A percentile compares a stretch with the other conserved stretches of the same genome.
These are phyloP conservation scores for Neostethus bicornis DNA, from an alignment of 2,797 vertebrate genomes.

Conservation along the genomic window DNA sequence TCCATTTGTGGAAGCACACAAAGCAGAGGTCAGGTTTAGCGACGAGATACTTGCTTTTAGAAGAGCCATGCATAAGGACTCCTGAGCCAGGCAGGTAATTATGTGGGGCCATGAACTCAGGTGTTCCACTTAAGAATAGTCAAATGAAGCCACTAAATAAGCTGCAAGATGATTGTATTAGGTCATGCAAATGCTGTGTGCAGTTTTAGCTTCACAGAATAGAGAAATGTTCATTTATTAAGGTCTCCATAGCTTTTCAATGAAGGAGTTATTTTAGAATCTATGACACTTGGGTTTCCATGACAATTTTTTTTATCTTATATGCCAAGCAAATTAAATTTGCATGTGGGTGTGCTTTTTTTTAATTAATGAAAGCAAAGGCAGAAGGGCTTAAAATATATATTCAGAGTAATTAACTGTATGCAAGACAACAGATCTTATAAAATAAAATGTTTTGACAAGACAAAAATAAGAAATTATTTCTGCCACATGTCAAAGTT, in stretches of 20 bases:
- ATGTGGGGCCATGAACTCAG: slow-evolving; percentile 48
- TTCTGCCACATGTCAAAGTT: background rate
- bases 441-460: background rate
- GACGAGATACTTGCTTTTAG: slow-evolving; percentile 35
- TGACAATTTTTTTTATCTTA: slow-evolving; percentile 19
- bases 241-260: slow-evolving; percentile 4
- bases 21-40: slow-evolving; percentile 61
- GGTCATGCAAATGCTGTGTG: slow-evolving; percentile 45
- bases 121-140: slow-evolving; percentile 50
- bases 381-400: background rate
- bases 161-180: slow-evolving; percentile 52
- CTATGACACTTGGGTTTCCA: slow-evolving; percentile 3
- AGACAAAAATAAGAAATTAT: background rate
- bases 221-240: slow-evolving; percentile 22
- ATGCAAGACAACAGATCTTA: slow-evolving; percentile 2
- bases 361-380: background rate
- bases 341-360: background rate
- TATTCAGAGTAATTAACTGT: background rate
- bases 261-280: slow-evolving; percentile 3
- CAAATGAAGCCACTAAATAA: slow-evolving; percentile 46
- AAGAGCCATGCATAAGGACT: slow-evolving; percentile 47
- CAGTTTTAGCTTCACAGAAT: slow-evolving; percentile 42
- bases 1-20: slow-evolving; percentile 38
- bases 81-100: slow-evolving; percentile 45
- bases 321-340: background rate